Evolutionary conservation across 2,797 vertebrate genomes (phyloP).

Genomic region (Anomalospiza imberbis): DNA sequence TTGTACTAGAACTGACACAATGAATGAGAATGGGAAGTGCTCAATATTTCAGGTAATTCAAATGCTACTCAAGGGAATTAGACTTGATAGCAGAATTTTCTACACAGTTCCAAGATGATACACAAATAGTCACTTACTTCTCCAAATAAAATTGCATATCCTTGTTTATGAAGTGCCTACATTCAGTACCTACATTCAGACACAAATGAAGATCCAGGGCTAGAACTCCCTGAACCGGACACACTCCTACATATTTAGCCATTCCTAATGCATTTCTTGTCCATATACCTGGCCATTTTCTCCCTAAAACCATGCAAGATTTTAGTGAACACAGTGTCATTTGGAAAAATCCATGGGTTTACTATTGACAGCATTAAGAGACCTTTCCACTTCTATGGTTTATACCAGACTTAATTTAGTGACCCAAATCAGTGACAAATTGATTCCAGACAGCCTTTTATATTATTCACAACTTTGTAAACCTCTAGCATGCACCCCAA

Average conservation of each 20-base stretch:
- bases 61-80: background rate
- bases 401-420: background rate
- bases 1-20: background rate
- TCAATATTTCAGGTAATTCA: background rate
- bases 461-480: background rate
- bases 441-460: background rate
- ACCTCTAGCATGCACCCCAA: background rate
- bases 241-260: rapidly evolving
- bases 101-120: background rate
- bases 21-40: background rate
- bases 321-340: background rate
- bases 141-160: background rate
- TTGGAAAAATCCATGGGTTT: background rate
- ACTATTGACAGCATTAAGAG: background rate
- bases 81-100: background rate
- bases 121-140: background rate
- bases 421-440: background rate
- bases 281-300: background rate
- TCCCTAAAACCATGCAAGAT: background rate
- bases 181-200: background rate
- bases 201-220: background rate
- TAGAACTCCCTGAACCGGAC: background rate
- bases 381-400: background rate
- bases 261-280: background rate
- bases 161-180: background rate